These are phyloP conservation scores for Pogonomyrmex californicus DNA, from an alignment of 1,140 invertebrate genomes.

Conservation along the genomic window DNA sequence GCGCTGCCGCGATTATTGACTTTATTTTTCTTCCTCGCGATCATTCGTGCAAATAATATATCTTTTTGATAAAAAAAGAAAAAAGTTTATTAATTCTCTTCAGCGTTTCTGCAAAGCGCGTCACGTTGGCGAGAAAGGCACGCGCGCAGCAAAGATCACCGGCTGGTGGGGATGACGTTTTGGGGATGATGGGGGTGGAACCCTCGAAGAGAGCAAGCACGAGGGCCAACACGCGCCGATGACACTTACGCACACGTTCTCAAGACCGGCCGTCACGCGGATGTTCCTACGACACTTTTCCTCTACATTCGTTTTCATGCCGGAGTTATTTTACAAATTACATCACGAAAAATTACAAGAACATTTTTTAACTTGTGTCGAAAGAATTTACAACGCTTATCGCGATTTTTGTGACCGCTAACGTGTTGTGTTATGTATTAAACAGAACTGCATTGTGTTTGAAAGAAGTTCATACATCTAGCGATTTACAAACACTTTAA, in stretches of 20 bases:
- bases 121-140: conserved; percentile 67
- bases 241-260: conserved; percentile 79
- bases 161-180: conserved; percentile 78
- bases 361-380: not conserved
- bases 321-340: conserved; percentile 26
- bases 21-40: not conserved
- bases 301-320: not conserved
- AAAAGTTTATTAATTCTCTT: conserved; percentile 18
- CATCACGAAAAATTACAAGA: not conserved
- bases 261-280: conserved; percentile 62
- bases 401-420: not conserved
- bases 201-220: conserved; percentile 73
- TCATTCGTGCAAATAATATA: not conserved
- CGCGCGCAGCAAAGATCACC: conserved; percentile 77
- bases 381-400: not conserved
- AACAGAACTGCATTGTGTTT: not conserved
- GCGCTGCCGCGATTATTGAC: not conserved
- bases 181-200: conserved; percentile 75
- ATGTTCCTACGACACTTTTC: conserved; percentile 37
- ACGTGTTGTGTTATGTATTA: not conserved
- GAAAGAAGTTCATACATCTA: not conserved
- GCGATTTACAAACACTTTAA: not conserved
- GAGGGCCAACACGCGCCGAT: conserved; percentile 83
- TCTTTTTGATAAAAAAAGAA: conserved; percentile 8
- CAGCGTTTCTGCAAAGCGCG: not conserved